These are phyloP conservation scores for Wasmannia auropunctata DNA, from an alignment of 1,140 invertebrate genomes.

Conservation along the genomic window DNA sequence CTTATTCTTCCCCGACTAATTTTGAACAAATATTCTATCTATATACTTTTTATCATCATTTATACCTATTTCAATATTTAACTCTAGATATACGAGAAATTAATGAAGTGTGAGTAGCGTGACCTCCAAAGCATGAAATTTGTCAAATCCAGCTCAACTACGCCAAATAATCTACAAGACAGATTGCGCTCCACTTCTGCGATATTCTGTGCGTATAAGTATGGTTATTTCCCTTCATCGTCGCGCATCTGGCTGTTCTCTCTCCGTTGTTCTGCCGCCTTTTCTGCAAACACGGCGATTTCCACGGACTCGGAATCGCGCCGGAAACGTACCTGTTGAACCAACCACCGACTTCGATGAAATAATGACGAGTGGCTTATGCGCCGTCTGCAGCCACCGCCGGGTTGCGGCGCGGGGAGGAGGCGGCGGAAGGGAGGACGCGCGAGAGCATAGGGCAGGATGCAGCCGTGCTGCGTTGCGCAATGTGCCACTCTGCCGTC, in stretches of 20 bases:
- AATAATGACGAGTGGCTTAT: conserved; percentile 66
- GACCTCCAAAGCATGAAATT: background rate
- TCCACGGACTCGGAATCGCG: conserved; percentile 11
- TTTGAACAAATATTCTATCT: background rate
- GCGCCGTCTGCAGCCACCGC: conserved; percentile 35
- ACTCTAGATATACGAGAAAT: background rate
- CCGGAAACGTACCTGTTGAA: conserved; percentile 69
- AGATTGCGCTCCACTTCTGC: background rate
- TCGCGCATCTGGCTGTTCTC: background rate
- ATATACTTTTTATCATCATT: background rate
- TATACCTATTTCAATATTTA: background rate
- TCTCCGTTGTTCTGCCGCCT: background rate
- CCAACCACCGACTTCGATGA: conserved; percentile 63
- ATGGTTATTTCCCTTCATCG: background rate
- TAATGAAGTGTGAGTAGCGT: no score
- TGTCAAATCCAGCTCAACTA: background rate
- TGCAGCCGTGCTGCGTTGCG: conserved; percentile 38
- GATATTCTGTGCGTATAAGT: background rate
- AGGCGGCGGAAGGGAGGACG: no score
- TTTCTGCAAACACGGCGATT: background rate
- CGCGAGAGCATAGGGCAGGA: background rate
- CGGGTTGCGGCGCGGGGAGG: no score
- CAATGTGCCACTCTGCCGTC: conserved; percentile 30
- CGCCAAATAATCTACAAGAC: background rate
- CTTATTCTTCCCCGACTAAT: background rate